These are phyloP conservation scores for Craseonycteris thonglongyai DNA, from an alignment of 2,113 vertebrate species.

Conservation along the genomic window DNA sequence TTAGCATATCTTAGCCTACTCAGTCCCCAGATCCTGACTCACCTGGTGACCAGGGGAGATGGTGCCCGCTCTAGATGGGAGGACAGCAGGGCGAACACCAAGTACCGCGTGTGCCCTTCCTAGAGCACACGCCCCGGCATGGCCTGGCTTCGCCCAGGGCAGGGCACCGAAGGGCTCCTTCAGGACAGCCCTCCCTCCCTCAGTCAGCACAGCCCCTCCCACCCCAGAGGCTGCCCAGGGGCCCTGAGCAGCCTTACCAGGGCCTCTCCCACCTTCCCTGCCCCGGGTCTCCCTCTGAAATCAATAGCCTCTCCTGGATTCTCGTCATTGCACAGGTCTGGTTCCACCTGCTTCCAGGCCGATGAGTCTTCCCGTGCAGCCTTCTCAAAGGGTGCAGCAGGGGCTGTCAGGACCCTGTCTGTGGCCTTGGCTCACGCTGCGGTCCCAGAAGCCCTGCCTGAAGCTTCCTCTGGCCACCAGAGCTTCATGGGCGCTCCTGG, in stretches of 20 bases:
- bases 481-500: not conserved
- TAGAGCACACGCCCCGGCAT: fast-evolving
- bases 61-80: not conserved
- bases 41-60: not conserved
- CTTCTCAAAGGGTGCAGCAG: fast-evolving
- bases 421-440: fast-evolving
- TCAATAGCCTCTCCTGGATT: not conserved
- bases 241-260: not conserved
- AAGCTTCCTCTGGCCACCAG: not conserved
- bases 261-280: not conserved
- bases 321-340: not conserved
- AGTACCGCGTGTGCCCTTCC: fast-evolving
- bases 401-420: not conserved
- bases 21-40: not conserved
- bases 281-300: not conserved
- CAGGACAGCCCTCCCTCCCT: not conserved
- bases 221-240: not conserved
- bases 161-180: not conserved
- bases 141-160: not conserved
- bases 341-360: not conserved
- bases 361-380: not conserved
- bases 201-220: not conserved
- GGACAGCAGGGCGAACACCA: not conserved
- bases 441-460: fast-evolving
- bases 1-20: fast-evolving